Percentiles rank a stretch among this genome's conserved stretches.
Evolutionary conservation across 2,888 invertebrate species (phyloP).

Genomic region (Anaspis maculata): DNA sequence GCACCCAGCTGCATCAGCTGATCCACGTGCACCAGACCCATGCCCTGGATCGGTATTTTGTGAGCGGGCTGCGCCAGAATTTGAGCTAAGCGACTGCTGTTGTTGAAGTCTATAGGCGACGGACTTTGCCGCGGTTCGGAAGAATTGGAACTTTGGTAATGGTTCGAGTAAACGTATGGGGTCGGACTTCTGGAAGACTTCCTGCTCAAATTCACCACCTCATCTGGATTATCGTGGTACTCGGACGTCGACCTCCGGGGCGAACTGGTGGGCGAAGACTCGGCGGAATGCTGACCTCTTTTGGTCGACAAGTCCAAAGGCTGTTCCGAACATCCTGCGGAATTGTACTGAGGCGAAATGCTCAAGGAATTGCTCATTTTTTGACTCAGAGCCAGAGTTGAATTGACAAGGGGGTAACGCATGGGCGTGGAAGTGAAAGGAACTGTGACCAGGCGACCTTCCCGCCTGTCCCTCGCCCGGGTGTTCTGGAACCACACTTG

Average conservation of each 20-base stretch:
- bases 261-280: constrained; percentile 55
- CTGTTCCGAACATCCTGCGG: constrained; percentile 67
- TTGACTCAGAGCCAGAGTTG: constrained; percentile 8
- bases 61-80: constrained; percentile 44
- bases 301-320: constrained; percentile 89
- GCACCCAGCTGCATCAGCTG: constrained; percentile 51
- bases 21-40: constrained; percentile 57
- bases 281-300: constrained; percentile 50
- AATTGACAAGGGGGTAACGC: constrained; percentile 13
- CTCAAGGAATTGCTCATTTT: constrained; percentile 4
- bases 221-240: constrained; percentile 56
- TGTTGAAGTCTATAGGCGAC: constrained; percentile 42
- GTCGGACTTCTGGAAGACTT: constrained; percentile 59
- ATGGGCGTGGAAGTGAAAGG: constrained; percentile 31
- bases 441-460: constrained; percentile 47
- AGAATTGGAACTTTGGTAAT: constrained; percentile 51
- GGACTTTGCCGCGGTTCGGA: constrained; percentile 35
- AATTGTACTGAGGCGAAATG: not conserved
- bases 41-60: constrained; percentile 35
- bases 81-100: constrained; percentile 42
- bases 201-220: constrained; percentile 72
- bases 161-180: constrained; percentile 29
- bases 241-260: constrained; percentile 56
- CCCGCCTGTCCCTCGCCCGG: constrained; percentile 77
- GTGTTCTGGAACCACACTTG: constrained; percentile 98